These are phyloP conservation scores for Onthophagus taurus DNA, from an alignment of 1,140 invertebrate genomes.

Conservation along the genomic window DNA sequence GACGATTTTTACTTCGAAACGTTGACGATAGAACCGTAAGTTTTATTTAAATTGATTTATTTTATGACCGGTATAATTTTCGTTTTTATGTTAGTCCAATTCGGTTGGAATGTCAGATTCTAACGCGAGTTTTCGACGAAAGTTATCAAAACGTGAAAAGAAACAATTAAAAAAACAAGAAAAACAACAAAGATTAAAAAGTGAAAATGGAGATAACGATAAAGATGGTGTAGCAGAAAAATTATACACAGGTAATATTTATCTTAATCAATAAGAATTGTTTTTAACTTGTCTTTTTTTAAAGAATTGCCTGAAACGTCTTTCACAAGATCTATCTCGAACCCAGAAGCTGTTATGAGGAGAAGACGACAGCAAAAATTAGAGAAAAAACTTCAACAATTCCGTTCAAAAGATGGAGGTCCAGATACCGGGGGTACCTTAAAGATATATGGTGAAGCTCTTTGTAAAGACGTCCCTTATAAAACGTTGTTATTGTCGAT, in stretches of 20 bases:
- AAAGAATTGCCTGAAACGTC: conserved; percentile 93
- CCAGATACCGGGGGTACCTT: conserved; percentile 91
- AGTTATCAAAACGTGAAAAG: conserved; percentile 97
- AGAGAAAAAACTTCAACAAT: conserved; percentile 93
- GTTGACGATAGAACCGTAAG: conserved; percentile 70
- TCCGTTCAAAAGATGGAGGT: conserved; percentile 85
- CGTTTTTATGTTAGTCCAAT: conserved; percentile 38
- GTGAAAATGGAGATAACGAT: conserved; percentile 64
- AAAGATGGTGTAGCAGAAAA: conserved; percentile 86
- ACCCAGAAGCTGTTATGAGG: conserved; percentile 98
- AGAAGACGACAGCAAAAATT: conserved; percentile 93
- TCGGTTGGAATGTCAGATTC: conserved; percentile 50
- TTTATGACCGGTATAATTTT: not conserved
- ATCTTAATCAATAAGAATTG: not conserved
- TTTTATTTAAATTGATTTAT: conserved; percentile 11
- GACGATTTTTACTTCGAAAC: conserved; percentile 86
- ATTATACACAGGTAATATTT: conserved; percentile 67
- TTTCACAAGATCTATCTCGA: conserved; percentile 96
- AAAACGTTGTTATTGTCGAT: conserved; percentile 94
- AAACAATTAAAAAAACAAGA: conserved; percentile 97
- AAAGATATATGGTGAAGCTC: conserved; percentile 95
- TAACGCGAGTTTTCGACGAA: conserved; percentile 67
- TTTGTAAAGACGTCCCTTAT: conserved; percentile 95
- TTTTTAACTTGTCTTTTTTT: conserved; percentile 24
- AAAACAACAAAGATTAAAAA: conserved; percentile 77